Base-by-base conservation (phyloP, 2,888 invertebrate species). In the Cryptus viduatorius region DNA sequence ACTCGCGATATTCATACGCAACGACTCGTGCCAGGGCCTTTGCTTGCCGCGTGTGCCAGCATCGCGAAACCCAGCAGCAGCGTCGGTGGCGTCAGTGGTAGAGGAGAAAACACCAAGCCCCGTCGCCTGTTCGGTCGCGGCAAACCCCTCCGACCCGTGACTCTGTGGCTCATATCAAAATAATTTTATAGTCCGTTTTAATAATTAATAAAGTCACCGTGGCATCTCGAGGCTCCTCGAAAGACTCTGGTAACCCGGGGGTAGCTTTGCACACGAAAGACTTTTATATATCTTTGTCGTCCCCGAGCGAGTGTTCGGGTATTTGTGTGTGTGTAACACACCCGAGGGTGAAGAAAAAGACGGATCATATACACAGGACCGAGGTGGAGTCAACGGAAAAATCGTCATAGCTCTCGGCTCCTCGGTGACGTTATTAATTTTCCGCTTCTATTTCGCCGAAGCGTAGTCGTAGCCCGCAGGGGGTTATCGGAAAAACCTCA, bases 1-100 rank as follows among this genome's bases (percentile, higher is more conserved):
- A 87, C 88, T 86, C 87, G 88, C 87, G 89, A 89, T 89, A 90
- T 90, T 90, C 90, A 90, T 89, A 89, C 89, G 87, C 87, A 88
- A 87, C 85, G 87, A 78, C 84, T 86, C 86, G 87, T 89, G 83
- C 79, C 79, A 72, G 56, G 46, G 24, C 72, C 19, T 48, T 37
- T 31, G 56, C 59, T 61, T 67, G 79, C 73, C 78, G 84, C 84
- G 82, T 86, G 75, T 78, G 73, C 71, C 61, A 69, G 72, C 65
- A 84, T 72, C 79, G 72, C 77, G 77, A 75, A 79, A 61, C 69
- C 77, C 79, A 50, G 46, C 48, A 44, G 31, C 69, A 65, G 44
- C 78, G 44, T 29, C 37, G 59, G 44, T 12, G 64, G 46, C 77
- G 77, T 46, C 76, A 29, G 53, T 16, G 65, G 65, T 59, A 81